Conservation (phyloP, 2,113 vertebrate genomes). For the Bubo scandiacus region DNA sequence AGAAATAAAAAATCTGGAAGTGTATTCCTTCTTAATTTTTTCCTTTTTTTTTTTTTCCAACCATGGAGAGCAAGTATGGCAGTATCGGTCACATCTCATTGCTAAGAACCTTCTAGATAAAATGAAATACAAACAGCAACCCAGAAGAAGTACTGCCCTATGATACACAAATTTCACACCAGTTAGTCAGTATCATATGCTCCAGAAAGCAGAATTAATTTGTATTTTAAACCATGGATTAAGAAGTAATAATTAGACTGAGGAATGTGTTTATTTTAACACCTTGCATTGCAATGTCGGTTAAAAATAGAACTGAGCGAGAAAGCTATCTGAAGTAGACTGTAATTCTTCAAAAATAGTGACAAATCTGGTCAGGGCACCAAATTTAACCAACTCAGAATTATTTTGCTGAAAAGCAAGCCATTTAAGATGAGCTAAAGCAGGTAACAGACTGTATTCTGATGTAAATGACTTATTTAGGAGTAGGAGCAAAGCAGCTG, state of each 20-base stretch:
- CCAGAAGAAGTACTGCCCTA: not conserved
- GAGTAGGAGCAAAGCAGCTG: slow-evolving; percentile 50
- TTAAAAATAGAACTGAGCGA: not conserved
- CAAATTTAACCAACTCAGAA: not conserved
- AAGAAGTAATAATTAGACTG: not conserved
- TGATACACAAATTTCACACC: not conserved
- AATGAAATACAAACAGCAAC: not conserved
- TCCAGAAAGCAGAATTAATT: slow-evolving; percentile 17
- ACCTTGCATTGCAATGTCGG: not conserved
- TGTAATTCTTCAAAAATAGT: not conserved
- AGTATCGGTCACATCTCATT: not conserved
- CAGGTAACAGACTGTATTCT: slow-evolving; percentile 14
- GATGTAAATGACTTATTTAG: slow-evolving; percentile 9
- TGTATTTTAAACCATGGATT: not conserved
- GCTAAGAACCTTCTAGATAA: not conserved
- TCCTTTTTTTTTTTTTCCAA: not conserved
- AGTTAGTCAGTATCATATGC: not conserved
- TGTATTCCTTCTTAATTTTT: not conserved
- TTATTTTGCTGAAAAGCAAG: not conserved
- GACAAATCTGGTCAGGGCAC: not conserved
- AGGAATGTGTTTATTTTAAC: not conserved
- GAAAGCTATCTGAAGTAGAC: not conserved
- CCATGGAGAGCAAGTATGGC: not conserved
- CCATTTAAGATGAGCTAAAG: not conserved
- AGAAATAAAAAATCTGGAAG: not conserved